Percentiles rank a stretch among this genome's conserved stretches.
Evolutionary conservation across 2,797 vertebrate species (phyloP).

Genomic region (Sandelia bainsii): DNA sequence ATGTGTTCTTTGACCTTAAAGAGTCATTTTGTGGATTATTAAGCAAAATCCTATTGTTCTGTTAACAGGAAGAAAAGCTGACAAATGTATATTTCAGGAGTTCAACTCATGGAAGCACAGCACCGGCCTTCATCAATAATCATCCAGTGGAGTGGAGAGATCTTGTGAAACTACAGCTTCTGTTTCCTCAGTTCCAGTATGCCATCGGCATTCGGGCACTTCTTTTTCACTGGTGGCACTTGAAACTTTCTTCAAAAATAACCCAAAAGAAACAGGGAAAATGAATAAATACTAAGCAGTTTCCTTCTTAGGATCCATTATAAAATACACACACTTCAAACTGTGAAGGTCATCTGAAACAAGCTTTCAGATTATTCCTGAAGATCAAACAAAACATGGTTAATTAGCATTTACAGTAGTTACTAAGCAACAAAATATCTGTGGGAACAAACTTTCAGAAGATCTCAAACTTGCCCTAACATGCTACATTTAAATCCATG

Average conservation of each 20-base stretch:
- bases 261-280: constrained; percentile 5
- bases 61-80: constrained; percentile 14
- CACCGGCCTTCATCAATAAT: constrained; percentile 30
- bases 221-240: background rate
- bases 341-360: constrained; percentile 2
- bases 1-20: constrained; percentile 19
- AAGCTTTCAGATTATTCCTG: constrained; percentile 5
- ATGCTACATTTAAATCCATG: constrained; percentile 18
- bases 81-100: constrained; percentile 14
- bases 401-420: constrained; percentile 18
- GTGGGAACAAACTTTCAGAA: constrained; percentile 10
- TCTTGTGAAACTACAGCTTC: constrained; percentile 33
- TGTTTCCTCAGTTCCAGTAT: constrained; percentile 15
- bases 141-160: constrained; percentile 31
- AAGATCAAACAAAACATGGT: constrained; percentile 7
- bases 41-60: constrained; percentile 9
- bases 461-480: constrained; percentile 11
- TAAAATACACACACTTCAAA: background rate
- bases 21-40: background rate
- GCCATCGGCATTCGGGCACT: background rate
- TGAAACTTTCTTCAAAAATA: constrained; percentile 24
- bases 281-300: background rate
- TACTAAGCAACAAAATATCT: constrained; percentile 26
- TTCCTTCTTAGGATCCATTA: background rate
- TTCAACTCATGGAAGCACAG: constrained; percentile 21